Percentiles rank a stretch among this genome's conserved stretches.
phyloP scores from a whole-genome alignment of 2,888 invertebrate genomes.

The Seira sanloemensis region DNA sequence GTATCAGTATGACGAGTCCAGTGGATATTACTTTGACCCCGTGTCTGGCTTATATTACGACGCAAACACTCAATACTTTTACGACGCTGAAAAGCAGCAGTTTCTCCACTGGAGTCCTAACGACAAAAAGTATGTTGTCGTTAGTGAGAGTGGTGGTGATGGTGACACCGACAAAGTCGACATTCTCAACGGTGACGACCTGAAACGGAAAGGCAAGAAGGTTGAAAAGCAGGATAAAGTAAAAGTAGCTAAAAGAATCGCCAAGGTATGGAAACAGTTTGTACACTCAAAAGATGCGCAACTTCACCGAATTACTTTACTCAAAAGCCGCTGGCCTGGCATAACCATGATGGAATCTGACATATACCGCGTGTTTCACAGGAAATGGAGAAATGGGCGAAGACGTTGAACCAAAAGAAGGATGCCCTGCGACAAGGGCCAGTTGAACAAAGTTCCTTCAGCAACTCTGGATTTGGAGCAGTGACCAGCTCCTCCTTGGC shows the following conservation, averaged over 20 bases:
- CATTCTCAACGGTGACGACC: constrained; percentile 73
- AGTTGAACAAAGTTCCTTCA: not conserved
- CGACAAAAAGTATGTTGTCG: constrained; percentile 76
- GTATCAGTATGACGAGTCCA: constrained; percentile 95
- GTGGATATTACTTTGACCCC: constrained; percentile 97
- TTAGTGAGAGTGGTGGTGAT: constrained; percentile 60
- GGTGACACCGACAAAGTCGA: constrained; percentile 70
- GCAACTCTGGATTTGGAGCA: not conserved
- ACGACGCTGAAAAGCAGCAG: constrained; percentile 91
- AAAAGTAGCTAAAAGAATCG: constrained; percentile 97
- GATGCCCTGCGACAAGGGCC: constrained; percentile 81
- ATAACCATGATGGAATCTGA: no score
- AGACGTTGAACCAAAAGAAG: constrained; percentile 95
- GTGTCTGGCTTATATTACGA: constrained; percentile 96
- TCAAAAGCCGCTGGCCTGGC: not conserved
- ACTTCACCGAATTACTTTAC: no score
- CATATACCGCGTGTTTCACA: no score
- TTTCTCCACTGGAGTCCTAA: constrained; percentile 96
- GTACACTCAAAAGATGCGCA: no score
- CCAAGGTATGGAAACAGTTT: constrained; percentile 85
- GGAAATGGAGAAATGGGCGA: constrained; percentile 97
- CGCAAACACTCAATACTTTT: constrained; percentile 96
- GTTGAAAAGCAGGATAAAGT: constrained; percentile 90
- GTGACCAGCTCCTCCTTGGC: not conserved
- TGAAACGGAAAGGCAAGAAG: constrained; percentile 76